Base-by-base conservation (phyloP, 2,113 vertebrate species). In the Rissa tridactyla region DNA sequence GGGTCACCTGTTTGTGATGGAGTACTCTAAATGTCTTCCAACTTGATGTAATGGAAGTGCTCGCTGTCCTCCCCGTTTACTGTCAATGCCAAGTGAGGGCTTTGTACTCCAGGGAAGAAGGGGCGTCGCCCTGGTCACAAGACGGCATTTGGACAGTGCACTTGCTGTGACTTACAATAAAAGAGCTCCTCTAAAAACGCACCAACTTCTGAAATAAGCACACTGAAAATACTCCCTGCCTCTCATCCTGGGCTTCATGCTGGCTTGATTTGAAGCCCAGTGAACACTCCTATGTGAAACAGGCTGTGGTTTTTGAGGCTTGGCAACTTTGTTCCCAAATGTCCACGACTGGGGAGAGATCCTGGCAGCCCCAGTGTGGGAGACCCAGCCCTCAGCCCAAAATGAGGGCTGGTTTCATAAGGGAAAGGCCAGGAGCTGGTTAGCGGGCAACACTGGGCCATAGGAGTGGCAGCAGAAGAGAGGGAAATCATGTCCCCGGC, bases 341-440 rank as follows among this genome's bases (percentile, higher is more conserved):
- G 27, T 29, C 19, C 42, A 30, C 19, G 34, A 15, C 23, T n/a
- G 9, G 32, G 4, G 55, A 57, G 32, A 57, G 42, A 64, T 6
- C 8, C 20, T 30, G 11, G 23, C 2, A 1, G 38, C 10, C 18
- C 10, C n/a, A 0, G 9, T n/a, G 11, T 38, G 20, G 42, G 25
- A 64, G 4, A 70, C 22, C 10, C 26, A 77, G 19, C 7, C 36
- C 18, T 46, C 42, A 44, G 20, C 15, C 15, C n/a, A 15, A 69
- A 46, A 52, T 40, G 27, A 32, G 36, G 32, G 23, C 29, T 52
- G 16, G 12, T 69, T 64, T 58, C 27, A 4, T 12, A 32, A 69
- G 14, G 11, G 11, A 51, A 51, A 49, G 29, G 9, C 32, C 36
- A 46, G 34, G 13, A 54, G 27, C 13, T 70, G 25, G 20, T 72